Conservation (phyloP, 1,140 invertebrate species). For the Octopus sinensis region DNA sequence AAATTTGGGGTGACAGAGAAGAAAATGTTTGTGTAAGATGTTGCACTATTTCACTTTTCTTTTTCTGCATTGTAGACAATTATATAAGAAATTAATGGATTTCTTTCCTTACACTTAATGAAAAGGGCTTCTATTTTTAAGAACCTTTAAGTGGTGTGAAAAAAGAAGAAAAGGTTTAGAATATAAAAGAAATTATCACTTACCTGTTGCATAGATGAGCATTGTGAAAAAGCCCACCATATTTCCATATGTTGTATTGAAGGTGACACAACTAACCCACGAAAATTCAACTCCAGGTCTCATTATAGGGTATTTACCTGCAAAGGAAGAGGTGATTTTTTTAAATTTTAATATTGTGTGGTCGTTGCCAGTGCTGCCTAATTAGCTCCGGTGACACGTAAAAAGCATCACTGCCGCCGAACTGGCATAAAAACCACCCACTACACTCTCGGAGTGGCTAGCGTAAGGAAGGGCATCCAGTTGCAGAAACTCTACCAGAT, state of each 20-base stretch:
- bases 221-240: conserved; percentile 46
- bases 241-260: conserved; percentile 44
- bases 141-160: too few species aligned
- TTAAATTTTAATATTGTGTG: neutral
- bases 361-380: too few species aligned
- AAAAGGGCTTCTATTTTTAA: too few species aligned
- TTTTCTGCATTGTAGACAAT: too few species aligned
- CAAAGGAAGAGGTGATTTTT: neutral
- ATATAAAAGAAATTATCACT: neutral
- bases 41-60: too few species aligned
- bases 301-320: conserved; percentile 47
- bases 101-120: too few species aligned
- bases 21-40: too few species aligned
- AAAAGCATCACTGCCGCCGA: neutral
- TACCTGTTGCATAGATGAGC: conserved; percentile 39
- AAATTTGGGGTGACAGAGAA: too few species aligned
- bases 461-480: neutral
- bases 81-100: too few species aligned
- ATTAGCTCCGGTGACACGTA: too few species aligned
- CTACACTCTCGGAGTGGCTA: neutral
- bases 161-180: too few species aligned
- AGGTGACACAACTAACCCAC: conserved; percentile 45
- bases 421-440: neutral
- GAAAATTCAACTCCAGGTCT: conserved; percentile 39
- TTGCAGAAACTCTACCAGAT: neutral